Percentiles rank a stretch among this genome's conserved stretches.
phyloP scores from a whole-genome alignment of 2,113 vertebrate species.

The Thryonomys swinderianus region DNA sequence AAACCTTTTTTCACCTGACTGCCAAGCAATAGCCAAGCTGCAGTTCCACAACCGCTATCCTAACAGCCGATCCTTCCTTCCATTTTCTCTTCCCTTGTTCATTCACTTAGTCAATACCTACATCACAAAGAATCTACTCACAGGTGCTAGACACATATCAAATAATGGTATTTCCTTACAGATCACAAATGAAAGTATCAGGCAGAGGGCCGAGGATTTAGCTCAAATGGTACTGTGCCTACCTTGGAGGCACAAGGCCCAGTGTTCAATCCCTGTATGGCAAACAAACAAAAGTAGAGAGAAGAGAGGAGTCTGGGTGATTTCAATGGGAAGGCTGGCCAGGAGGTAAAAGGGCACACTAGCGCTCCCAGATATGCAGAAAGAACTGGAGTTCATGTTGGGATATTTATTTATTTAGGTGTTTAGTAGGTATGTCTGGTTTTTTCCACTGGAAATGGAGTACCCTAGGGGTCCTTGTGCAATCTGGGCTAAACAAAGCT shows the following conservation, averaged over 20 bases:
- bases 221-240: too few species aligned
- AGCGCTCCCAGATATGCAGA: background rate
- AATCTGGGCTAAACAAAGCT: background rate
- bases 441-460: background rate
- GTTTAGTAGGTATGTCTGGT: background rate
- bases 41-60: background rate
- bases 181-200: background rate
- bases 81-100: background rate
- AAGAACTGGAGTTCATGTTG: background rate
- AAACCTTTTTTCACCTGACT: background rate
- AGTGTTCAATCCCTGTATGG: too few species aligned
- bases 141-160: background rate
- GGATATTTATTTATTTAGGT: background rate
- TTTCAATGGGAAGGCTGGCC: background rate
- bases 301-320: background rate
- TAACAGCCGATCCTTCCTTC: background rate
- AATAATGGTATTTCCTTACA: background rate
- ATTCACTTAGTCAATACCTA: background rate
- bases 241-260: too few species aligned
- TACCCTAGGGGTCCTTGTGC: background rate
- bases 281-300: background rate
- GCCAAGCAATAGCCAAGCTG: background rate
- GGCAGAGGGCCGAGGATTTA: too few species aligned
- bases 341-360: background rate
- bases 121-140: background rate